Evolutionary conservation across 2,888 invertebrate genomes (phyloP).

Genomic region (Tenthredo mesomela): DNA sequence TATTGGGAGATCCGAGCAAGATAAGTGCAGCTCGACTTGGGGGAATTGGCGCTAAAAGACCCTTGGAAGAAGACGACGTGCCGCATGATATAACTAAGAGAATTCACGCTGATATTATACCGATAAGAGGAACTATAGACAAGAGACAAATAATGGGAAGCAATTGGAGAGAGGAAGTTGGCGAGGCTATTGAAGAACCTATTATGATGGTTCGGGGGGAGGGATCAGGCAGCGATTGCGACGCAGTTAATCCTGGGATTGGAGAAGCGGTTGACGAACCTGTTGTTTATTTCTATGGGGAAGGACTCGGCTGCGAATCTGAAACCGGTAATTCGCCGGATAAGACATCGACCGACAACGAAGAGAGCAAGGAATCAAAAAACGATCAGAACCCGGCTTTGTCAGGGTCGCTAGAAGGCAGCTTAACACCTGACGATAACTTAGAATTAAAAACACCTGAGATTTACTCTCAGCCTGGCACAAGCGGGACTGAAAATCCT

Average conservation of each 20-base stretch:
- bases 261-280: slow-evolving; percentile 88
- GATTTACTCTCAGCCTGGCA: slow-evolving; percentile 62
- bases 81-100: slow-evolving; percentile 70
- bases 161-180: slow-evolving; percentile 76
- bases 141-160: slow-evolving; percentile 63
- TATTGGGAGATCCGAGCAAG: slow-evolving; percentile 74
- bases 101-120: slow-evolving; percentile 70
- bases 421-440: slow-evolving; percentile 57
- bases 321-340: slow-evolving; percentile 85
- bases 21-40: slow-evolving; percentile 63
- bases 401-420: slow-evolving; percentile 62
- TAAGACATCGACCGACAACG: slow-evolving; percentile 68
- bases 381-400: slow-evolving; percentile 64
- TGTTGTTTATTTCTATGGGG: slow-evolving; percentile 85
- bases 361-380: slow-evolving; percentile 71
- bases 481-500: slow-evolving; percentile 58
- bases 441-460: slow-evolving; percentile 60
- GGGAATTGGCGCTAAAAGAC: slow-evolving; percentile 64
- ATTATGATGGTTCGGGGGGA: slow-evolving; percentile 85
- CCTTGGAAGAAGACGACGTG: slow-evolving; percentile 66
- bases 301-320: slow-evolving; percentile 87
- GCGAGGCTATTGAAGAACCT: slow-evolving; percentile 88
- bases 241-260: slow-evolving; percentile 78
- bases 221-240: slow-evolving; percentile 85
- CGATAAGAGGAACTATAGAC: slow-evolving; percentile 67